Base-by-base conservation (phyloP, 1,140 invertebrate genomes). In the Pentalonia nigronervosa region DNA sequence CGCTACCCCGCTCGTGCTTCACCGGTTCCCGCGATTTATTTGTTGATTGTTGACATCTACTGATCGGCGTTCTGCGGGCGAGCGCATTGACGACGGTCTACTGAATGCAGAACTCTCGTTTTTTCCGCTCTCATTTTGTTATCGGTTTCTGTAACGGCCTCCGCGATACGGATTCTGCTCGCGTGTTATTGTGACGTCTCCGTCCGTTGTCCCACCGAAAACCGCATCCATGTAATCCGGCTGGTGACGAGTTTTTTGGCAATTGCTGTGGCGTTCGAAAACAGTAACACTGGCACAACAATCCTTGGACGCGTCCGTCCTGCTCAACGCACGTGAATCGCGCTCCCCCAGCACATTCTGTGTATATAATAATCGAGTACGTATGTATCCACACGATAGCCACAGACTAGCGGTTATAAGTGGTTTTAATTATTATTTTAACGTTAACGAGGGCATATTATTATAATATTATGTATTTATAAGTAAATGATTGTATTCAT, bases 21-120 rank as follows among this genome's bases (percentile, higher is more conserved):
- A 76, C 60, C 60, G 60, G 30, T 76, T 76, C 60, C 60, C 60
- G 60, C 60, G 60, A 76, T 76, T 76, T 76, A 76, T 76, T 76
- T 76, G 60, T 76, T 76, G 60, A 76, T 76, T 76, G 60, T 76
- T 76, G 60, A 76, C 60, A 76, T 76, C 30, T 17, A 14, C n/a
- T 14, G 60, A 76, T 76, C n/a, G 60, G 4, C 30, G 11, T 3
- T n/a, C 48, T 1, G 11, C 47, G 11, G 47, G 14, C 60, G 60
- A 23, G n/a, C 6, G n/a, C 14, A 6, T 30, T 4, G 9, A n/a
- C 11, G 30, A 76, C 60, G 60, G n/a, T 6, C 6, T 34, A 34
- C 60, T 14, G 60, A 67, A 67, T n/a, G 60, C n/a, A 14, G 4
- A 11, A 11, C 9, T 67, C 30, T 76, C 30, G 60, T 20, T 30